Evolutionary conservation across 2,113 vertebrate species (phyloP).

Genomic region (Sinocyclocheilus rhinocerous): DNA sequence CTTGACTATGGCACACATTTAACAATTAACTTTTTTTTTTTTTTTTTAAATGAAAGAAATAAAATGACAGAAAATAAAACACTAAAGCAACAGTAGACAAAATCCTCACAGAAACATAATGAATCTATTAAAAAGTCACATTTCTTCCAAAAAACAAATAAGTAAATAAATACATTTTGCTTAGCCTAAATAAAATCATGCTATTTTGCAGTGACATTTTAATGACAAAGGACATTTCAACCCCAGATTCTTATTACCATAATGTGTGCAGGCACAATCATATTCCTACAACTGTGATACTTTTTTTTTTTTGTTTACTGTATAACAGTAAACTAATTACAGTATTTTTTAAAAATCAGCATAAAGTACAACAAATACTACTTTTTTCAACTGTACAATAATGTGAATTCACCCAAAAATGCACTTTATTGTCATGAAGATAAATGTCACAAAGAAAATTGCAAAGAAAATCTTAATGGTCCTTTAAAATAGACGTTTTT

Average conservation of each 20-base stretch:
- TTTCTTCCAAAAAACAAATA: neutral
- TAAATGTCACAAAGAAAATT: neutral
- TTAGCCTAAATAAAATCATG: neutral
- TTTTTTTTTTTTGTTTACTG: too few species aligned
- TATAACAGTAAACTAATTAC: neutral
- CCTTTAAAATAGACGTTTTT: neutral
- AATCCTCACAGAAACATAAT: neutral
- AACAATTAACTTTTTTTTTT: neutral
- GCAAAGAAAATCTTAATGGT: neutral
- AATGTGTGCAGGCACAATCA: neutral
- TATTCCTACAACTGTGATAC: neutral
- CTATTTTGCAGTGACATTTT: neutral
- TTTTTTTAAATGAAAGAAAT: neutral
- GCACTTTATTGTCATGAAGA: neutral
- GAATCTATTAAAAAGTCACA: neutral
- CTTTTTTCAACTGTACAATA: neutral
- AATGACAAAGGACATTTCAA: neutral
- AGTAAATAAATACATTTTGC: neutral
- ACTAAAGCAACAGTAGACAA: neutral
- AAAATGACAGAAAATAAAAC: neutral
- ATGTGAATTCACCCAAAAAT: neutral
- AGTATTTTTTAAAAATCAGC: neutral
- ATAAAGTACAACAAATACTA: neutral
- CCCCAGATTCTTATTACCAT: neutral
- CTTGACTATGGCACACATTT: neutral